Evolutionary conservation across 2,888 invertebrate species (phyloP), one percentile per base, ranked within the genome.

Genomic region (Encarsia formosa): DNA sequence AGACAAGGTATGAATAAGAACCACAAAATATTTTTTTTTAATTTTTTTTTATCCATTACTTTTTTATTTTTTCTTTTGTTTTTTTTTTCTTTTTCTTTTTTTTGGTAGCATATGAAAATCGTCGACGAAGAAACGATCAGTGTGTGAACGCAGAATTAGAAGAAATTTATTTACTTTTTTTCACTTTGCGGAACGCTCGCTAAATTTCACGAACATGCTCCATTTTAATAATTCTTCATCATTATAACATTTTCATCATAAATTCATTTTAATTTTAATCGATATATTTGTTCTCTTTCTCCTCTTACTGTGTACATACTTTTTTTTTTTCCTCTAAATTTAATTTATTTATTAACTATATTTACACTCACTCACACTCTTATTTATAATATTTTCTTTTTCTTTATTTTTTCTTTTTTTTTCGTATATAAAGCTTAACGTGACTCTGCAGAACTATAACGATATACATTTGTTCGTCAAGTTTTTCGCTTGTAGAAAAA

Each of bases 31-130:
- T 9, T 5, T 5, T 34, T 37, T 48, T 52, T 46, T 29, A 39
- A 45, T 46, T 51, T 51, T 22, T 44, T 52, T 57, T 54, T 52
- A 54, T 57, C 54, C 44, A 22, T 54, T 54, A 49, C 40, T 57
- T 22, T 38, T 53, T 20, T 48, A 51, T 42, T 52, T 15, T 42
- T 47, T 41, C 52, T 52, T 48, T 51, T 26, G 52, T 47, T 52
- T n/a, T n/a, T n/a, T n/a, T n/a, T n/a, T 50, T 48, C 51, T 42
- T 52, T 15, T 42, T 47, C 41, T 54, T 52, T 48, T 51, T 26
- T 54, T 47, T 52, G 45, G 45, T 57, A 57, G 57, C 54, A 52
- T 57, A 57, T 57, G 57, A 57, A 57, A 57, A 54, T 57, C 38
- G 46, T 54, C 49, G 49, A 54, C 51, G 49, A 49, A 54, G 32